A percentile compares a stretch with the other conserved stretches of the same genome.
Conservation (phyloP, 1,140 invertebrate genomes). For the Neuroterus valhalla region DNA sequence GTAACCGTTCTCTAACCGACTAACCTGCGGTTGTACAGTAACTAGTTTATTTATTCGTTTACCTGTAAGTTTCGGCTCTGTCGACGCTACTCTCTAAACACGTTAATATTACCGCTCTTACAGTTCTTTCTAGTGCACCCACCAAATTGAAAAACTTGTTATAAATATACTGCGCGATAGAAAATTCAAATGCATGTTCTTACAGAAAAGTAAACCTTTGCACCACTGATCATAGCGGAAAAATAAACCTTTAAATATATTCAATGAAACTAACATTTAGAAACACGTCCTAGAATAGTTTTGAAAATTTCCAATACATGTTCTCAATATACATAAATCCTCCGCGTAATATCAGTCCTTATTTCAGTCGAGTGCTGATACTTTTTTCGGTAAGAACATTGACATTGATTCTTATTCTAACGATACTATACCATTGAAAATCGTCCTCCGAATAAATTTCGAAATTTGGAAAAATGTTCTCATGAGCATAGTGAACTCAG, state of each 20-base stretch:
- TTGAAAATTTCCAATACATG: background rate
- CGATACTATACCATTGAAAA: background rate
- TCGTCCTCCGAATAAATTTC: background rate
- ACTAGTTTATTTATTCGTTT: slow-evolving; percentile 51
- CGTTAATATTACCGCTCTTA: slow-evolving; percentile 14
- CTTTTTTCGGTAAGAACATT: no score
- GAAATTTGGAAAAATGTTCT: background rate
- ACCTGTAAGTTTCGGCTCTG: slow-evolving; percentile 27
- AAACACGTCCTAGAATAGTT: background rate
- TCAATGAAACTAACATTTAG: background rate
- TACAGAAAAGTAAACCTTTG: background rate
- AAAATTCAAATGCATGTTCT: background rate
- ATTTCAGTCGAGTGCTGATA: no score
- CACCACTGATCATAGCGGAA: slow-evolving; percentile 23
- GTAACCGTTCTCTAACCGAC: slow-evolving; percentile 59
- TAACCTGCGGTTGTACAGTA: slow-evolving; percentile 59
- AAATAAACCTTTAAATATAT: slow-evolving; percentile 5
- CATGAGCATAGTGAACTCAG: background rate
- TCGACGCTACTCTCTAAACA: slow-evolving; percentile 39
- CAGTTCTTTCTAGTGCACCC: background rate
- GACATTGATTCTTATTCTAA: no score
- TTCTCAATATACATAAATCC: no score
- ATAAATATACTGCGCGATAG: background rate
- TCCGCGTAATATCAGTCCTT: no score
- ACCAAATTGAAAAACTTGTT: slow-evolving; percentile 4